These are phyloP conservation scores for Dinomys branickii DNA, from an alignment of 2,113 vertebrate genomes.

Conservation along the genomic window DNA sequence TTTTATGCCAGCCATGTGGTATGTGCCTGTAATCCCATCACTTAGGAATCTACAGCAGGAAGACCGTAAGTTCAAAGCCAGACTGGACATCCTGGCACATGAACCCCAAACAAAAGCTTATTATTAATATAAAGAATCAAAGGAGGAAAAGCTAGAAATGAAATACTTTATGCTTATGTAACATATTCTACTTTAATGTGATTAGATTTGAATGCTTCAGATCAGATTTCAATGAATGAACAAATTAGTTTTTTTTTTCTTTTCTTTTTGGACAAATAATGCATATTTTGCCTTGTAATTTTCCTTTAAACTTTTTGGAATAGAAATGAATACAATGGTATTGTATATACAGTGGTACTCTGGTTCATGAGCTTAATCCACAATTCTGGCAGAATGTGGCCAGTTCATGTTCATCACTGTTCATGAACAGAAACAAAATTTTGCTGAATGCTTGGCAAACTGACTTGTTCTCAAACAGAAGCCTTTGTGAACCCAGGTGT, in stretches of 20 bases:
- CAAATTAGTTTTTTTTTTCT: not conserved
- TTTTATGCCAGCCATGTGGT: not conserved
- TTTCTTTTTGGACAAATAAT: not conserved
- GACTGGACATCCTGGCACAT: not conserved
- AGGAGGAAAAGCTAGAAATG: not conserved
- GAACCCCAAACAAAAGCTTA: not conserved
- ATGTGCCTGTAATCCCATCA: not conserved
- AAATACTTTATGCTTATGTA: constrained; percentile 37
- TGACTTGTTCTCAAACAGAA: not conserved
- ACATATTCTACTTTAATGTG: constrained; percentile 1
- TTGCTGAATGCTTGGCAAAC: not conserved
- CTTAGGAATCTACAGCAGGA: not conserved
- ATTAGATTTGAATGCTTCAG: constrained; percentile 28
- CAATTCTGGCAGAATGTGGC: not conserved
- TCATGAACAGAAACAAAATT: not conserved
- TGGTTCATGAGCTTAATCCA: not conserved
- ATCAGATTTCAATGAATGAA: not conserved
- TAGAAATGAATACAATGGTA: not conserved
- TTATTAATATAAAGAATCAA: not conserved
- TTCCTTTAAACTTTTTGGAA: constrained; percentile 2
- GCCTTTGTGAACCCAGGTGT: not conserved
- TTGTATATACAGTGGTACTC: not conserved
- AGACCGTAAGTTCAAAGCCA: not conserved
- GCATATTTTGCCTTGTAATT: not conserved
- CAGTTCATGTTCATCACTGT: not conserved